Evolutionary conservation across 2,797 vertebrate genomes (phyloP).

Genomic region (Notolabrus celidotus): DNA sequence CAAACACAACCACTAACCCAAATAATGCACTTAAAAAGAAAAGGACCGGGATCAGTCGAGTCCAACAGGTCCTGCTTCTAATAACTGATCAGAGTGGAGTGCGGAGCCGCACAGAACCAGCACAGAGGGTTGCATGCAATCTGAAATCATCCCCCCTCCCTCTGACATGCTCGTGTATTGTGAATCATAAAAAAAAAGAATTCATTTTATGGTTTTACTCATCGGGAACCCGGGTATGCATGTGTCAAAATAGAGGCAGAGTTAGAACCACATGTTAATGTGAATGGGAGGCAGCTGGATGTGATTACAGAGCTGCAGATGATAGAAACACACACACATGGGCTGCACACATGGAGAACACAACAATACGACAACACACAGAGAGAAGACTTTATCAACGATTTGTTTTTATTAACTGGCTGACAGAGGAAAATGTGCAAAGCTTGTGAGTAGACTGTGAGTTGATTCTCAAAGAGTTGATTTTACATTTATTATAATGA

Average conservation of each 20-base stretch:
- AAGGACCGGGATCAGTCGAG: conserved; percentile 29
- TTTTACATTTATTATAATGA: no score
- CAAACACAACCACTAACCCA: conserved; percentile 46
- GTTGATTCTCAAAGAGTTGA: no score
- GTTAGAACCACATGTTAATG: conserved; percentile 90
- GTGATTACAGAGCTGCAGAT: conserved; percentile 82
- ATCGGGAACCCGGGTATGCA: conserved; percentile 86
- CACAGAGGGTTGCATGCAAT: conserved; percentile 72
- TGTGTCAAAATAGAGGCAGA: conserved; percentile 80
- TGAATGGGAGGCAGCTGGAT: conserved; percentile 83
- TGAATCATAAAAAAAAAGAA: conserved; percentile 74
- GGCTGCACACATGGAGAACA: conserved; percentile 40
- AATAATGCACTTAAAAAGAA: conserved; percentile 33
- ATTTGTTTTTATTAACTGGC: no score
- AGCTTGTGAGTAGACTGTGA: no score
- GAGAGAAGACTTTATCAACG: neutral
- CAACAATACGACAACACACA: conserved; percentile 57
- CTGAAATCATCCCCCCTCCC: conserved; percentile 78
- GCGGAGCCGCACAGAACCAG: conserved; percentile 37
- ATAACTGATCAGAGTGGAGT: conserved; percentile 54
- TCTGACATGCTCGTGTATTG: conserved; percentile 72
- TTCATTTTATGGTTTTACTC: conserved; percentile 81
- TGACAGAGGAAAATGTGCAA: no score
- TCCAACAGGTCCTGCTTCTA: conserved; percentile 57
- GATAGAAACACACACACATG: conserved; percentile 66